Percentiles rank a stretch among this genome's conserved stretches.
These are phyloP conservation scores for Xenopus tropicalis DNA, from an alignment of 2,113 vertebrate species.

Conservation along the genomic window DNA sequence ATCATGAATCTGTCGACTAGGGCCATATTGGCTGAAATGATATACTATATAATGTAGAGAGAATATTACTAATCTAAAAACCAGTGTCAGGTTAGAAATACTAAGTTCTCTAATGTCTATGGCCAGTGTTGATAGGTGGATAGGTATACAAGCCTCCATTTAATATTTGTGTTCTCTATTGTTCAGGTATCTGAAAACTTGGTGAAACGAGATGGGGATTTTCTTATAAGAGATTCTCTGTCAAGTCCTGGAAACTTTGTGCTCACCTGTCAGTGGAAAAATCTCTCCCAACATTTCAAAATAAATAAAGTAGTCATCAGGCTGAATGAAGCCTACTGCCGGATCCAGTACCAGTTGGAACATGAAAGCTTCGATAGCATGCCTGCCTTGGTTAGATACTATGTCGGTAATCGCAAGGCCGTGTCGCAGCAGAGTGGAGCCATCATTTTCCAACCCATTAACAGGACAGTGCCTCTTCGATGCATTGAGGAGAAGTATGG, in stretches of 20 bases:
- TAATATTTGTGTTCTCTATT: constrained; percentile 29
- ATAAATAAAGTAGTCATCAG: constrained; percentile 81
- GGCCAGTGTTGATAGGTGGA: too few species aligned
- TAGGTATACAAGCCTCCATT: too few species aligned
- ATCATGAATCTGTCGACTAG: too few species aligned
- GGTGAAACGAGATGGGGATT: constrained; percentile 90
- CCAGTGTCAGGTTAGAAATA: too few species aligned
- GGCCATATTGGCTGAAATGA: too few species aligned
- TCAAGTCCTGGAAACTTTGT: constrained; percentile 93
- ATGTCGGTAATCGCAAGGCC: constrained; percentile 88
- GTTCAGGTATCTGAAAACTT: constrained; percentile 85
- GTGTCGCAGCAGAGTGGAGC: constrained; percentile 89
- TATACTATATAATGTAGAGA: too few species aligned
- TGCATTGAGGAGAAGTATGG: constrained; percentile 88
- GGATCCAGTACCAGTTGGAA: constrained; percentile 88
- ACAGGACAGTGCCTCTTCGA: constrained; percentile 82
- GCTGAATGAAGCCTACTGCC: constrained; percentile 86
- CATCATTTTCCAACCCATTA: constrained; percentile 94
- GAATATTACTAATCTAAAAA: too few species aligned
- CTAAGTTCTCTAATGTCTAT: too few species aligned
- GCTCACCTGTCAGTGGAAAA: constrained; percentile 93
- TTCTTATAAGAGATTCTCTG: constrained; percentile 89
- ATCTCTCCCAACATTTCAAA: constrained; percentile 92
- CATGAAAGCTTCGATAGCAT: constrained; percentile 88
- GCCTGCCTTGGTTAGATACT: constrained; percentile 86